Conservation (phyloP, 2,888 invertebrate genomes). For the Cantharis rufa region DNA sequence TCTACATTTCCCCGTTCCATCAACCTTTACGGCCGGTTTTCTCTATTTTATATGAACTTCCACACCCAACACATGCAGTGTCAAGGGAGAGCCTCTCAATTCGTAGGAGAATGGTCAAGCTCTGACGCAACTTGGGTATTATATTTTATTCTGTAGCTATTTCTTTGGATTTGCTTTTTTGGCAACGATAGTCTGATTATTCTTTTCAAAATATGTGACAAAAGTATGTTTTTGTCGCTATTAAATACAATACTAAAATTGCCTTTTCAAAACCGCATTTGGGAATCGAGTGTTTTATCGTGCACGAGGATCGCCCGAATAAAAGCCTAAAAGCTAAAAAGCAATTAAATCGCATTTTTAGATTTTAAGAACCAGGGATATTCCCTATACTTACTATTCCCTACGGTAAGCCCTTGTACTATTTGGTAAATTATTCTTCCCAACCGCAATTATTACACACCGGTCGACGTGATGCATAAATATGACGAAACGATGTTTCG, state of each 20-base stretch:
- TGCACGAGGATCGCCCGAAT: conserved; percentile 3
- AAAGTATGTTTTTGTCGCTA: neutral
- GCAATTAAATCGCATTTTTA: neutral
- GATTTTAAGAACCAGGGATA: neutral
- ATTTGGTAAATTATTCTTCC: neutral
- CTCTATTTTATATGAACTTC: conserved; percentile 25
- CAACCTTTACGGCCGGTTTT: conserved; percentile 19
- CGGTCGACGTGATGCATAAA: neutral
- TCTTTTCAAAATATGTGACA: conserved; percentile 13
- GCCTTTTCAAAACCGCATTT: neutral
- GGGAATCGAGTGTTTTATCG: conserved; percentile 4
- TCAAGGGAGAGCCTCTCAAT: conserved; percentile 26
- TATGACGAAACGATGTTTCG: neutral
- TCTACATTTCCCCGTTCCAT: conserved; percentile 30
- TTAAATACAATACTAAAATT: neutral
- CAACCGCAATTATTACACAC: neutral
- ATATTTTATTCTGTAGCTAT: conserved; percentile 22
- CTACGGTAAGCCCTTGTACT: too few relatives aligned
- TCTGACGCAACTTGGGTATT: conserved; percentile 16
- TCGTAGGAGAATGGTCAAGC: conserved; percentile 22
- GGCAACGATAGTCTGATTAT: conserved; percentile 14
- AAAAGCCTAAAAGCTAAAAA: neutral
- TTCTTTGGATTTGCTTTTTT: conserved; percentile 12
- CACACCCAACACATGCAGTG: conserved; percentile 24
- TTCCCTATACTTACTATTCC: too few relatives aligned